phyloP scores from a whole-genome alignment of 2,797 vertebrate genomes.

The Enteromius anoplus region DNA sequence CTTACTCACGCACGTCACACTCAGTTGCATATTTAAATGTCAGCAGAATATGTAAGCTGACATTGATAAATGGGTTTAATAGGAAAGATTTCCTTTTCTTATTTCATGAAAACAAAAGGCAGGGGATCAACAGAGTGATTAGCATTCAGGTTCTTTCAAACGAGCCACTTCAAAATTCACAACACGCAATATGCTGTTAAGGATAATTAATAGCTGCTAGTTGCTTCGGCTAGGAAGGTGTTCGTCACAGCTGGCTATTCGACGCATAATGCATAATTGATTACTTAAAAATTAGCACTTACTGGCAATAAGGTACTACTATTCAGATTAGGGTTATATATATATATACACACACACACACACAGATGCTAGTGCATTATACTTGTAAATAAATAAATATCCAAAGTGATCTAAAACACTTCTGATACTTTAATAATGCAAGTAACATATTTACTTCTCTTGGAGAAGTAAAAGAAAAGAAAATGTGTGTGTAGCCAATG shows the following conservation, averaged over 20 bases:
- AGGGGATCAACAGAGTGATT: slow-evolving; percentile 52
- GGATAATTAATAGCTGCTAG: slow-evolving; percentile 49
- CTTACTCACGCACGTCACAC: slow-evolving; percentile 60
- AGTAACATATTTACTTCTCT: background rate
- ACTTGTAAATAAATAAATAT: too few relatives aligned
- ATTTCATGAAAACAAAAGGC: slow-evolving; percentile 62
- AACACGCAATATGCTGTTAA: slow-evolving; percentile 32
- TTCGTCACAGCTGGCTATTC: slow-evolving; percentile 30
- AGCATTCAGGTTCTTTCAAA: slow-evolving; percentile 42
- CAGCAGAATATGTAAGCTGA: slow-evolving; percentile 68
- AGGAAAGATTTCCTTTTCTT: slow-evolving; percentile 61
- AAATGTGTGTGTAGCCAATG: background rate
- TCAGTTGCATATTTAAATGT: slow-evolving; percentile 72
- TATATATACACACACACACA: too few relatives aligned
- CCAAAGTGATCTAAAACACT: background rate
- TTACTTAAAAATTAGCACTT: slow-evolving; percentile 31
- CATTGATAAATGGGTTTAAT: slow-evolving; percentile 71
- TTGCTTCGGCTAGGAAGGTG: slow-evolving; percentile 27
- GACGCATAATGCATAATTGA: slow-evolving; percentile 33
- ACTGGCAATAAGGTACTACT: background rate
- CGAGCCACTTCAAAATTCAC: slow-evolving; percentile 46
- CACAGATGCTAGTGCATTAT: too few relatives aligned
- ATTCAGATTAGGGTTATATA: background rate
- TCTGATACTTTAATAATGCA: background rate
- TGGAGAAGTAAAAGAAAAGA: too few relatives aligned